phyloP scores from a whole-genome alignment of 2,888 invertebrate species.

The Drosophila paranaensis region DNA sequence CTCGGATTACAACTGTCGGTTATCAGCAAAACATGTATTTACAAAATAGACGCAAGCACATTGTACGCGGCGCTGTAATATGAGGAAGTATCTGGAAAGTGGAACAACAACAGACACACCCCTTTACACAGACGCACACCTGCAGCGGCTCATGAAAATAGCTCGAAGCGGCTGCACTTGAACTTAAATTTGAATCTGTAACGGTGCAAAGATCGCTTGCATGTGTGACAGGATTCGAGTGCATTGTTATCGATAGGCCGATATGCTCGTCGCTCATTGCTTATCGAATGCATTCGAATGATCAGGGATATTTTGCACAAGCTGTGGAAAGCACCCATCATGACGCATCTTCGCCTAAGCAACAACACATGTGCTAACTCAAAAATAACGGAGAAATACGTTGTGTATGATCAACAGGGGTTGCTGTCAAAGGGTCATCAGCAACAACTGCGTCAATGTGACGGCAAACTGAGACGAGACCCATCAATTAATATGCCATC shows the following conservation, averaged over 20 bases:
- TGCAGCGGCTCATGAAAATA: neutral
- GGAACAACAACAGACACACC: constrained; percentile 12
- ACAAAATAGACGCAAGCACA: constrained; percentile 3
- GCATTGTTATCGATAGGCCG: constrained; percentile 1
- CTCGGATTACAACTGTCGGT: constrained; percentile 27
- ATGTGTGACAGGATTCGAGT: neutral
- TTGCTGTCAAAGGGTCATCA: constrained; percentile 49
- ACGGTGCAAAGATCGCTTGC: neutral
- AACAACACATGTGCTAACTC: constrained; percentile 4
- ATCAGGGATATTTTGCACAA: constrained; percentile 25
- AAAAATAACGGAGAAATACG: constrained; percentile 22
- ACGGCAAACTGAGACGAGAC: constrained; percentile 53
- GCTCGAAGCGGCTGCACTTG: neutral
- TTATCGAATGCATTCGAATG: neutral
- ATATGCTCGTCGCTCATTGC: neutral
- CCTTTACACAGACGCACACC: neutral
- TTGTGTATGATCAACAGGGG: constrained; percentile 11
- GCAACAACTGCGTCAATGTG: constrained; percentile 50
- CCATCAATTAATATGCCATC: constrained; percentile 35
- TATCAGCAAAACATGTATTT: constrained; percentile 35
- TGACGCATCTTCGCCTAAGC: constrained; percentile 21
- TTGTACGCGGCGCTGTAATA: neutral
- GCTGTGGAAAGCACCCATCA: constrained; percentile 1
- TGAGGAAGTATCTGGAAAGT: constrained; percentile 25
- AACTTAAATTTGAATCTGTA: neutral